Conservation (phyloP, 2,113 vertebrate species). For the Butorides virescens region DNA sequence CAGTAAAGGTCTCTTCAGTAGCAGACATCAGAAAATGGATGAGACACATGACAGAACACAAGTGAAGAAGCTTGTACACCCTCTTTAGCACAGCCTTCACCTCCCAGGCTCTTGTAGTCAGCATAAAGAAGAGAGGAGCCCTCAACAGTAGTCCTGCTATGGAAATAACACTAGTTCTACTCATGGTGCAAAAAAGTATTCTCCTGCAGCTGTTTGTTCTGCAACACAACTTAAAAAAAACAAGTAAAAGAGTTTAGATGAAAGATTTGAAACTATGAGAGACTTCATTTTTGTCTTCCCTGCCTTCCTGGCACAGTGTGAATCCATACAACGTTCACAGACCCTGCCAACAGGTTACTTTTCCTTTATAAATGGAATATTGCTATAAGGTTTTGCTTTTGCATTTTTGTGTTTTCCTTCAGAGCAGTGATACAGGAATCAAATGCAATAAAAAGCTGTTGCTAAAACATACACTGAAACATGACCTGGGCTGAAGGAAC, state of each 20-base stretch:
- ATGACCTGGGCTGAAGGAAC: neutral
- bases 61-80: neutral
- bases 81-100: neutral
- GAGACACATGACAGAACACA: neutral
- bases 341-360: neutral
- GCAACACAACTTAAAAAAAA: neutral
- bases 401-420: neutral
- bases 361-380: neutral
- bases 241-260: neutral
- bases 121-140: neutral
- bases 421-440: neutral
- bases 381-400: neutral
- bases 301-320: neutral
- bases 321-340: neutral
- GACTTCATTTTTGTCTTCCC: neutral
- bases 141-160: neutral
- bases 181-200: neutral
- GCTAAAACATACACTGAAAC: constrained; percentile 9
- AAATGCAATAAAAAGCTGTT: neutral
- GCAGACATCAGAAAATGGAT: neutral
- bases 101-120: neutral
- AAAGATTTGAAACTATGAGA: neutral
- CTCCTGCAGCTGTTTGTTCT: neutral
- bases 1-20: neutral
- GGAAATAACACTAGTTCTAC: neutral